A percentile compares a stretch with the other conserved stretches of the same genome.
Evolutionary conservation across 92 coral and sea anemone genomes (phyloP).

Genomic region (Nematostella vectensis): DNA sequence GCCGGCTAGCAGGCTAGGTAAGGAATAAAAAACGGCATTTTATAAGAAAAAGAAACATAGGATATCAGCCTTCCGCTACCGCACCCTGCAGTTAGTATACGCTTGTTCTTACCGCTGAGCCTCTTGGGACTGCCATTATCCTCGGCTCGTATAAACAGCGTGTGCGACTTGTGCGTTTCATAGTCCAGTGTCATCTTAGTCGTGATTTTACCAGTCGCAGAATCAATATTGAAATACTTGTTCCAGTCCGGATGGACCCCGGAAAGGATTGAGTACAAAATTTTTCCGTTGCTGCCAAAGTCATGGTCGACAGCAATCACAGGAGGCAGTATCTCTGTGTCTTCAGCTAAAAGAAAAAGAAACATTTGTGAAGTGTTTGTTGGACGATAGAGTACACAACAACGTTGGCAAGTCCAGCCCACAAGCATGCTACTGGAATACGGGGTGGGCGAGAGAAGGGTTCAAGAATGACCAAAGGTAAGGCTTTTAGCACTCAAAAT

Average conservation of each 20-base stretch:
- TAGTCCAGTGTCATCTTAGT: conserved; percentile 16
- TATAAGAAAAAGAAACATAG: background rate
- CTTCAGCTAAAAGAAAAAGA: too few relatives aligned
- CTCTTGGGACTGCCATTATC: conserved; percentile 34
- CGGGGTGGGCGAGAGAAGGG: too few relatives aligned
- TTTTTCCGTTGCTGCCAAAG: conserved; percentile 44
- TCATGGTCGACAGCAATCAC: conserved; percentile 76
- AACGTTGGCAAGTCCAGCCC: too few relatives aligned
- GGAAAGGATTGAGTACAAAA: conserved; percentile 31
- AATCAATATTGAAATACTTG: conserved; percentile 8
- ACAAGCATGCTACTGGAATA: too few relatives aligned
- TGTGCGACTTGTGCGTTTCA: conserved; percentile 29
- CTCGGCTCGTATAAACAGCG: conserved; percentile 25
- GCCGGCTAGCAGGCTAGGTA: too few relatives aligned
- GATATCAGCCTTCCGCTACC: too few relatives aligned
- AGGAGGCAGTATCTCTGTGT: background rate
- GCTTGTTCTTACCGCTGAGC: conserved; percentile 39
- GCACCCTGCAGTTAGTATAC: too few relatives aligned
- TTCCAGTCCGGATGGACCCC: conserved; percentile 31
- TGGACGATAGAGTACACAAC: too few relatives aligned
- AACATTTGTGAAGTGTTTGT: too few relatives aligned
- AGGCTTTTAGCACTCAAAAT: too few relatives aligned
- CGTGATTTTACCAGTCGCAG: conserved; percentile 27
- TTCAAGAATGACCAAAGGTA: too few relatives aligned
- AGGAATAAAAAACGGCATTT: too few relatives aligned